A percentile compares a stretch with the other conserved stretches of the same genome.
phyloP scores from a whole-genome alignment of 53 echinoderm and acorn worm genomes.

The Luidia sarsii region DNA sequence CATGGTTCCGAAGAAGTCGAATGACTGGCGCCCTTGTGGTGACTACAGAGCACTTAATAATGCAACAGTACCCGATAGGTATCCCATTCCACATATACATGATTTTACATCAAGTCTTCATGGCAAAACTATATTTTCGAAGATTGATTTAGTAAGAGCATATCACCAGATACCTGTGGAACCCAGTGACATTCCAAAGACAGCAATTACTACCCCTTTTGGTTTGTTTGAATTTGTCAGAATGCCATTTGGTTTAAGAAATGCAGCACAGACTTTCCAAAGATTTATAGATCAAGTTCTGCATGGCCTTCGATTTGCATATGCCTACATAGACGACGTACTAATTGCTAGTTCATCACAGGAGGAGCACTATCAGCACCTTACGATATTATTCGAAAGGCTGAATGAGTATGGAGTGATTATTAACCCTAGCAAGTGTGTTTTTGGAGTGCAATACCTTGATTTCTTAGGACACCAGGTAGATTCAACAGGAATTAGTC shows the following conservation, averaged over 20 bases:
- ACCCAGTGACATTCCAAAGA: conserved; percentile 49
- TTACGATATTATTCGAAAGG: conserved; percentile 1
- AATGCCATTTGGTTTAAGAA: conserved; percentile 70
- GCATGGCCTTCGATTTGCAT: conserved; percentile 43
- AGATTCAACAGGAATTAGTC: not conserved
- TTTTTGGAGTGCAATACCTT: not conserved
- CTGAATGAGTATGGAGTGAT: conserved; percentile 25
- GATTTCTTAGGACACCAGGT: conserved; percentile 36
- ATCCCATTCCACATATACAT: conserved; percentile 62
- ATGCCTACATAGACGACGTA: conserved; percentile 67
- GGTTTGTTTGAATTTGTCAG: conserved; percentile 57
- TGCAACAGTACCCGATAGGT: conserved; percentile 42
- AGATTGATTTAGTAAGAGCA: conserved; percentile 47
- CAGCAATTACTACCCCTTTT: conserved; percentile 59
- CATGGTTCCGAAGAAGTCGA: conserved; percentile 51
- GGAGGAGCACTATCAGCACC: conserved; percentile 44
- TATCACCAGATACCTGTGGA: conserved; percentile 69
- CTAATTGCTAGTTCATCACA: conserved; percentile 40
- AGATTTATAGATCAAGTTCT: conserved; percentile 64
- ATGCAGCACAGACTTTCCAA: conserved; percentile 60
- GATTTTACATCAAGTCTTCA: conserved; percentile 43
- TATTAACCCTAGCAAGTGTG: conserved; percentile 36
- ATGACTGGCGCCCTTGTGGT: conserved; percentile 61
- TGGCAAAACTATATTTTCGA: conserved; percentile 45
- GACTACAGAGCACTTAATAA: conserved; percentile 61